These are phyloP conservation scores for Myiotriccus ornatus DNA, from an alignment of 2,797 vertebrate species.

Conservation along the genomic window DNA sequence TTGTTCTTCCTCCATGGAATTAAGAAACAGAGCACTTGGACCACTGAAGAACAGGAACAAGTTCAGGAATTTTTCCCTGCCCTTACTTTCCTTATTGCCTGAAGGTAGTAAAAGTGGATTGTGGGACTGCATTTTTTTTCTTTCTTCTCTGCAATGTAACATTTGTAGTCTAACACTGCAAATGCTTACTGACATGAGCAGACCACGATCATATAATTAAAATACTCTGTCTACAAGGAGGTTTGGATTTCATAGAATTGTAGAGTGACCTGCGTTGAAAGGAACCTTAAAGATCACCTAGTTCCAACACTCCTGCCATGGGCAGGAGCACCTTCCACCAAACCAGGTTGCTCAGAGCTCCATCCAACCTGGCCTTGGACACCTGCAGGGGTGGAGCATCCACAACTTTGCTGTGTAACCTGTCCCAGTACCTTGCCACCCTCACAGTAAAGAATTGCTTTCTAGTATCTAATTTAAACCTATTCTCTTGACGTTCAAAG, in stretches of 20 bases:
- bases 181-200: background rate
- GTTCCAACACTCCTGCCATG: rapidly evolving
- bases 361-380: background rate
- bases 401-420: background rate
- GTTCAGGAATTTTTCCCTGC: background rate
- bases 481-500: background rate
- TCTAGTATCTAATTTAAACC: background rate
- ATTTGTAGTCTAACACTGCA: background rate
- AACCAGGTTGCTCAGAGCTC: background rate
- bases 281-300: background rate
- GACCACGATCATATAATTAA: background rate
- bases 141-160: background rate
- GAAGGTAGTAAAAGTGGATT: background rate
- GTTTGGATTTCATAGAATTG: background rate
- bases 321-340: background rate
- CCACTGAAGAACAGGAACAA: background rate
- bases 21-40: background rate
- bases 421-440: background rate
- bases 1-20: background rate
- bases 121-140: background rate
- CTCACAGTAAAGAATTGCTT: background rate
- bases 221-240: background rate
- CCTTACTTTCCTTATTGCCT: background rate
- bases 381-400: background rate
- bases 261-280: background rate